A percentile compares a stretch with the other conserved stretches of the same genome.
These are phyloP conservation scores for Tiliqua scincoides DNA, from an alignment of 2,113 vertebrate genomes.

Conservation along the genomic window DNA sequence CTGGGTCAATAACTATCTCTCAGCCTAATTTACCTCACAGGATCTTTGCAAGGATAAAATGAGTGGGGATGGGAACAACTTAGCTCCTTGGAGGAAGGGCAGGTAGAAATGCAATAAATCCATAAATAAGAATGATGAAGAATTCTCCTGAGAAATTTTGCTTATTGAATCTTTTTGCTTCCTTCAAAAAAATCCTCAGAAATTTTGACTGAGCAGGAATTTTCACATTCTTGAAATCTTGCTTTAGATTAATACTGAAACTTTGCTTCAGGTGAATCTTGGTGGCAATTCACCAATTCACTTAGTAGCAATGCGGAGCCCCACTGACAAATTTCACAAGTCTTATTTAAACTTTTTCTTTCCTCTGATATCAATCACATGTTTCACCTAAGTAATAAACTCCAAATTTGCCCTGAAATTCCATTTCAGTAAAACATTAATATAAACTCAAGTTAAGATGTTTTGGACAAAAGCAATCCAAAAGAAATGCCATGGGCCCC, in stretches of 20 bases:
- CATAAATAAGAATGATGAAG: not conserved
- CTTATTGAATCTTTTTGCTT: not conserved
- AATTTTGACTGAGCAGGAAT: not conserved
- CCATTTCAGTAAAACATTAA: not conserved
- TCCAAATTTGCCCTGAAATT: not conserved
- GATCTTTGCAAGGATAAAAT: no score
- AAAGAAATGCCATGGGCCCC: not conserved
- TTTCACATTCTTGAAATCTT: not conserved
- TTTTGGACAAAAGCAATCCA: not conserved
- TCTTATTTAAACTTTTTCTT: not conserved
- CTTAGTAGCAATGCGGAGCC: no score
- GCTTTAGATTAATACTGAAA: no score
- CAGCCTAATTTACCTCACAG: no score
- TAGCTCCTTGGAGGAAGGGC: no score
- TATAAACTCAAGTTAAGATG: not conserved
- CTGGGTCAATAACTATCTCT: no score
- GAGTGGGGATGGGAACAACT: no score
- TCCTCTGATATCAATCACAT: not conserved
- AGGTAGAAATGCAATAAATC: no score
- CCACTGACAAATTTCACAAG: not conserved
- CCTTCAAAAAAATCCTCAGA: not conserved
- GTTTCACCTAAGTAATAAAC: not conserved
- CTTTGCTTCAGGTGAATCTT: not conserved
- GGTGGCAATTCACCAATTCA: not conserved
- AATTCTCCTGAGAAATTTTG: not conserved